A percentile compares a stretch with the other conserved stretches of the same genome.
Evolutionary conservation across 2,888 invertebrate species (phyloP).

Genomic region (Pollenia labialis): DNA sequence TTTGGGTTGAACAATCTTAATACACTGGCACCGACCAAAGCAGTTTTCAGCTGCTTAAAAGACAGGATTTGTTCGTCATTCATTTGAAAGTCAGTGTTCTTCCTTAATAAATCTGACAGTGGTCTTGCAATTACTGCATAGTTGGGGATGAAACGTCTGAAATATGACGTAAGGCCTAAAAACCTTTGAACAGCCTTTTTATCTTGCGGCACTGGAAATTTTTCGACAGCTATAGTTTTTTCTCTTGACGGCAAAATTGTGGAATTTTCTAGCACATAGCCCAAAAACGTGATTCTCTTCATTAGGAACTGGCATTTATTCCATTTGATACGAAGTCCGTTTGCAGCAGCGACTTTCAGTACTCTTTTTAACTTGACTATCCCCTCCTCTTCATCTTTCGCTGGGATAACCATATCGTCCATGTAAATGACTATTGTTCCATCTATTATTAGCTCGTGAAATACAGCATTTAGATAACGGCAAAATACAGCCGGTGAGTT

Average conservation of each 20-base stretch:
- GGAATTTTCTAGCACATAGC: neutral
- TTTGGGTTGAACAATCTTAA: neutral
- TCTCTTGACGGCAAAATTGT: neutral
- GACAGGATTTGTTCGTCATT: neutral
- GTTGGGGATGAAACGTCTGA: neutral
- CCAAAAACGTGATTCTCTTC: neutral
- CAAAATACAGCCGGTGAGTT: constrained; percentile 16
- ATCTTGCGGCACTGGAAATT: neutral
- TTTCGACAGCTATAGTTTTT: neutral
- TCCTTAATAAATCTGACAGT: neutral
- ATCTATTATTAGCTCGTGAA: neutral
- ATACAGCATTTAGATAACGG: neutral
- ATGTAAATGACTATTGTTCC: neutral
- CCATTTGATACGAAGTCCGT: neutral
- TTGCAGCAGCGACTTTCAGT: neutral
- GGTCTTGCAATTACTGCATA: neutral
- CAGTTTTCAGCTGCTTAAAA: neutral
- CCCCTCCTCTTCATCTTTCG: neutral
- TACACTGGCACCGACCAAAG: neutral
- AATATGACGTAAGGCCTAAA: constrained; percentile 4
- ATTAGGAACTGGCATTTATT: constrained; percentile 11
- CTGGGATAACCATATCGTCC: constrained; percentile 3
- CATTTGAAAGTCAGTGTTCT: neutral
- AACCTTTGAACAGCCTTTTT: neutral
- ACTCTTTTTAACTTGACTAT: neutral